Conservation (phyloP, 2,888 invertebrate species). For the Rhabditophanes sp. region DNA sequence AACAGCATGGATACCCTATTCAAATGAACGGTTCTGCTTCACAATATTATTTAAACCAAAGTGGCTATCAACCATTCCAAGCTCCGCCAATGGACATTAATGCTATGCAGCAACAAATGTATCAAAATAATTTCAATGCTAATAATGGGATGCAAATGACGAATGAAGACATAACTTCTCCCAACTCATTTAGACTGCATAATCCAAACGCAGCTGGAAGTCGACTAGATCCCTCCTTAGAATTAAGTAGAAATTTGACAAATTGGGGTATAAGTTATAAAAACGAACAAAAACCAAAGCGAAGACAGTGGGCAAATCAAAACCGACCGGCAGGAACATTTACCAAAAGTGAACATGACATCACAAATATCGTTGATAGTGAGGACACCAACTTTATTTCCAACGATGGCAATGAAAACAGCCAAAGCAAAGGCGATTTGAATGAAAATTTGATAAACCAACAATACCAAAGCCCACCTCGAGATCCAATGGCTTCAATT, state of each 20-base stretch:
- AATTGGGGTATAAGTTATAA: slow-evolving; percentile 39
- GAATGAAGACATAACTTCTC: no score
- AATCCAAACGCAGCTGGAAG: slow-evolving; percentile 16
- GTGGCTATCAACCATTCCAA: slow-evolving; percentile 9
- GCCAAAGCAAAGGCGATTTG: not conserved
- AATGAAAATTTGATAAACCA: no score
- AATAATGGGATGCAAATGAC: no score
- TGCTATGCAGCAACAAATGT: no score
- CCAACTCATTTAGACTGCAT: slow-evolving; percentile 15
- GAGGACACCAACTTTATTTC: not conserved
- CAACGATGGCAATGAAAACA: slow-evolving; percentile 2
- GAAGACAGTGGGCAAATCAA: slow-evolving; percentile 36
- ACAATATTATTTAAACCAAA: slow-evolving; percentile 1
- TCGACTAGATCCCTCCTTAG: slow-evolving; percentile 35
- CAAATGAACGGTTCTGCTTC: slow-evolving; percentile 4
- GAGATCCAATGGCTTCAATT: no score
- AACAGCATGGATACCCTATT: slow-evolving; percentile 4
- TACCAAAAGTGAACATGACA: slow-evolving; percentile 25
- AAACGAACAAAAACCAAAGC: slow-evolving; percentile 14
- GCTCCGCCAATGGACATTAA: no score
- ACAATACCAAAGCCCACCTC: no score
- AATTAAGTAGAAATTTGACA: slow-evolving; percentile 38
- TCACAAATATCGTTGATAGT: no score
- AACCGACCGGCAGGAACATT: no score
- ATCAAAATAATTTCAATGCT: no score